phyloP scores from a whole-genome alignment of 2,113 vertebrate genomes.

The Alouatta palliata region DNA sequence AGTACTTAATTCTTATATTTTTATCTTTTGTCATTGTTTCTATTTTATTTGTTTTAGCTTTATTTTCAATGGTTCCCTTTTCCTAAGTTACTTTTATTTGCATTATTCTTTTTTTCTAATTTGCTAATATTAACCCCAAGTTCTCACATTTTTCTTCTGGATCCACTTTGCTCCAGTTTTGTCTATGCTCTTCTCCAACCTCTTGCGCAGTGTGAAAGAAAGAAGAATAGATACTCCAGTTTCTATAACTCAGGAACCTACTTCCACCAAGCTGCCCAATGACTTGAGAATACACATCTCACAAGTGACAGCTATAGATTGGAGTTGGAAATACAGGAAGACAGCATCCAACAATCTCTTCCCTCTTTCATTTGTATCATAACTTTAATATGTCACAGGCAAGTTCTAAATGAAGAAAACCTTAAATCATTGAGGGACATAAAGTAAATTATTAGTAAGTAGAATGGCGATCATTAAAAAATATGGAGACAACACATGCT shows the following conservation, averaged over 20 bases:
- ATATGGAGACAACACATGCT: too few species aligned
- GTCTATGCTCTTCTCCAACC: background rate
- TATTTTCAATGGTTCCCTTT: background rate
- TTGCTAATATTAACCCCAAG: background rate
- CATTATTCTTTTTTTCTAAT: background rate
- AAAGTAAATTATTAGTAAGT: background rate
- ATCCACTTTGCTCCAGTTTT: background rate
- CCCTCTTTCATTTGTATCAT: background rate
- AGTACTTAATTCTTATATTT: background rate
- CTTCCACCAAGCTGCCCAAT: background rate
- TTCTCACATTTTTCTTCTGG: background rate
- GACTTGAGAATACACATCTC: background rate
- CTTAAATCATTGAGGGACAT: background rate
- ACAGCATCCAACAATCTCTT: background rate
- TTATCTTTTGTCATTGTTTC: background rate
- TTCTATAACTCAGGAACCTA: too few species aligned
- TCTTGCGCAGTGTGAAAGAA: background rate
- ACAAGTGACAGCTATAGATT: background rate
- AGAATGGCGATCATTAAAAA: background rate
- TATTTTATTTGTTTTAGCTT: background rate
- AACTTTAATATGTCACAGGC: background rate
- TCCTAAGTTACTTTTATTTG: background rate
- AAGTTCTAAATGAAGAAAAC: background rate
- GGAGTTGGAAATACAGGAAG: background rate
- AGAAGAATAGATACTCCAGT: background rate